Conservation (phyloP, 2,888 invertebrate genomes). For the Metallyticus violacea region DNA sequence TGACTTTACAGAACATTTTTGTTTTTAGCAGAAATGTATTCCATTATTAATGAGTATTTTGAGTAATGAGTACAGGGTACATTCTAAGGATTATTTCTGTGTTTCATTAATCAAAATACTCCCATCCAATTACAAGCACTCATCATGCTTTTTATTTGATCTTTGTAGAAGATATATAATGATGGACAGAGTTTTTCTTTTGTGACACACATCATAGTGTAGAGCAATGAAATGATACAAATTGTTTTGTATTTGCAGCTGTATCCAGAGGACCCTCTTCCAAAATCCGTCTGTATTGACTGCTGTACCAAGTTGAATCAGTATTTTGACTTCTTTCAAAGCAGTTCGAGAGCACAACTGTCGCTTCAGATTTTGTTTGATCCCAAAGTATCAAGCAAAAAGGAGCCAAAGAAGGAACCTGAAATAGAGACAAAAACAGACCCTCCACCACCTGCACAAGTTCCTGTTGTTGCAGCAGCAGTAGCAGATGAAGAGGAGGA, state of each 20-base stretch:
- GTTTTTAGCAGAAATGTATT: no score
- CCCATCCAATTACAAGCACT: no score
- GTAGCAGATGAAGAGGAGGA: constrained; percentile 4
- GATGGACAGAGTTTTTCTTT: no score
- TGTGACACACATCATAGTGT: no score
- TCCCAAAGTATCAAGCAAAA: constrained; percentile 24
- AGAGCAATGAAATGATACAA: background rate
- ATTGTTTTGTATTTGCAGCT: constrained; percentile 35
- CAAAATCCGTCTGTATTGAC: constrained; percentile 39
- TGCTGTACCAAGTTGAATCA: constrained; percentile 40
- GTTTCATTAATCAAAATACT: no score
- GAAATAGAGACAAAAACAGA: constrained; percentile 13
- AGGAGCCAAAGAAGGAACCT: constrained; percentile 25
- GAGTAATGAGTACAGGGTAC: no score
- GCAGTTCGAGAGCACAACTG: constrained; percentile 39
- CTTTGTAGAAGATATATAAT: no score
- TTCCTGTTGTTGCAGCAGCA: background rate
- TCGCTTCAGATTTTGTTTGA: constrained; percentile 38
- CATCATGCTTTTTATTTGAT: no score
- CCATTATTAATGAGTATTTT: no score
- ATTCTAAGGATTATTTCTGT: no score
- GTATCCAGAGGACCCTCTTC: constrained; percentile 39
- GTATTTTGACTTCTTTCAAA: constrained; percentile 40
- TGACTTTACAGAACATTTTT: no score
- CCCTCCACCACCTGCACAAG: background rate